phyloP scores from a whole-genome alignment of 2,113 vertebrate species.

The Crotalus horridus region DNA sequence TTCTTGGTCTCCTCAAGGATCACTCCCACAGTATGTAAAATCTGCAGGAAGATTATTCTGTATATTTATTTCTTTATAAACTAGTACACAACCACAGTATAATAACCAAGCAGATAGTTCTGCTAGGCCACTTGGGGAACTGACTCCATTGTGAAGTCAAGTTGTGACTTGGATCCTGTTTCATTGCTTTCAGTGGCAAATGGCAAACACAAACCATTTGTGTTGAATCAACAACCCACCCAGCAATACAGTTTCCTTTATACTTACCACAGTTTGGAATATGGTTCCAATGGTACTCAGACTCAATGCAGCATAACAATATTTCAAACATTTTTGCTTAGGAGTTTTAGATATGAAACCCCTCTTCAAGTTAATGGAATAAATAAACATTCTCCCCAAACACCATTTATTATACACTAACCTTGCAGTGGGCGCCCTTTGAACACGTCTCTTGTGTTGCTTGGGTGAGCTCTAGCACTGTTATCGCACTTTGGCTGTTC shows the following conservation, averaged over 20 bases:
- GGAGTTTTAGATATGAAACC: neutral
- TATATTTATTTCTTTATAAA: neutral
- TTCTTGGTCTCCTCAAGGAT: neutral
- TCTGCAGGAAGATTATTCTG: neutral
- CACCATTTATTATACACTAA: constrained; percentile 57
- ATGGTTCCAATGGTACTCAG: neutral
- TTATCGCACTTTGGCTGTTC: constrained; percentile 94
- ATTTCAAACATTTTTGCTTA: neutral
- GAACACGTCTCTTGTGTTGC: constrained; percentile 85
- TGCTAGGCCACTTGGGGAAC: neutral
- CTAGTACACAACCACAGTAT: neutral
- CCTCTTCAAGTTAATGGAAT: constrained; percentile 16
- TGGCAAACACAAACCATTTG: too few species aligned
- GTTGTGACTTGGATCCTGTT: neutral
- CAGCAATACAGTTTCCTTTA: constrained; percentile 8
- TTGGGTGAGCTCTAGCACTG: constrained; percentile 86
- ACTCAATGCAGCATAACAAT: neutral
- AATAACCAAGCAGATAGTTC: neutral
- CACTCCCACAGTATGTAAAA: neutral
- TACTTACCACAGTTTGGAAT: neutral
- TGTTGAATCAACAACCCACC: neutral
- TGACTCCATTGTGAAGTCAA: neutral
- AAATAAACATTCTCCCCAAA: constrained; percentile 12
- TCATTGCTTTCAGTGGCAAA: neutral
- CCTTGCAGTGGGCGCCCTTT: constrained; percentile 89